Conservation (phyloP, 2,888 invertebrate species). For the Eupelmus urozonus region DNA sequence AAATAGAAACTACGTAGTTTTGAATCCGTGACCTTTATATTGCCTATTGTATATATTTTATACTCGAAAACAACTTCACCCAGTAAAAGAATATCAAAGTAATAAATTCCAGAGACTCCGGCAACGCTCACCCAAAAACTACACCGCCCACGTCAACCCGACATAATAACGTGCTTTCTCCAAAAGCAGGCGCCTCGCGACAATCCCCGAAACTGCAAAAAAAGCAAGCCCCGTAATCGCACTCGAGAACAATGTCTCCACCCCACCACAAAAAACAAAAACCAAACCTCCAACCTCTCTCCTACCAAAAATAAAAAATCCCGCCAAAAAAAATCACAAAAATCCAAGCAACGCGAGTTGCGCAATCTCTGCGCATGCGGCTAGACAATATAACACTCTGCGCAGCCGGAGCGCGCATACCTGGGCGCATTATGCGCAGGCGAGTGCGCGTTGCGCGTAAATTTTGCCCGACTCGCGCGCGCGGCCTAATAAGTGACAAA, state of each 20-base stretch:
- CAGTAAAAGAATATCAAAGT: no score
- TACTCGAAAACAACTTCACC: no score
- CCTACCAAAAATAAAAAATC: not conserved
- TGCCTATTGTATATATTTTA: no score
- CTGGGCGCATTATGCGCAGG: conserved; percentile 15
- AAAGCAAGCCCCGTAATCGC: conserved; percentile 9
- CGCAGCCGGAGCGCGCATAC: not conserved
- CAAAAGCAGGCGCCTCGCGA: not conserved
- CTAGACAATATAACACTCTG: not conserved
- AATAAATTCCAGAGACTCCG: no score
- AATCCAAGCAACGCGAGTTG: not conserved
- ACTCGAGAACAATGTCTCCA: not conserved
- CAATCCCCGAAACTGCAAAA: not conserved
- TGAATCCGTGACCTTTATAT: no score
- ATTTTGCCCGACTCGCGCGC: conserved; percentile 37
- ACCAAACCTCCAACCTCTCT: not conserved
- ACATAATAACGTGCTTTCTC: no score
- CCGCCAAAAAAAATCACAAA: conserved; percentile 3
- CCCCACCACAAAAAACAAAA: not conserved
- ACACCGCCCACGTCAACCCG: no score
- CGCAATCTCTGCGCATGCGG: conserved; percentile 13
- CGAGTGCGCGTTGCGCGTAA: conserved; percentile 39
- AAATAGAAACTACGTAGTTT: no score
- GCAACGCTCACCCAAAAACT: no score
- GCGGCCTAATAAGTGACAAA: conserved; percentile 59